Conservation (phyloP, 1,140 invertebrate genomes). For the Frieseomelitta varia region DNA sequence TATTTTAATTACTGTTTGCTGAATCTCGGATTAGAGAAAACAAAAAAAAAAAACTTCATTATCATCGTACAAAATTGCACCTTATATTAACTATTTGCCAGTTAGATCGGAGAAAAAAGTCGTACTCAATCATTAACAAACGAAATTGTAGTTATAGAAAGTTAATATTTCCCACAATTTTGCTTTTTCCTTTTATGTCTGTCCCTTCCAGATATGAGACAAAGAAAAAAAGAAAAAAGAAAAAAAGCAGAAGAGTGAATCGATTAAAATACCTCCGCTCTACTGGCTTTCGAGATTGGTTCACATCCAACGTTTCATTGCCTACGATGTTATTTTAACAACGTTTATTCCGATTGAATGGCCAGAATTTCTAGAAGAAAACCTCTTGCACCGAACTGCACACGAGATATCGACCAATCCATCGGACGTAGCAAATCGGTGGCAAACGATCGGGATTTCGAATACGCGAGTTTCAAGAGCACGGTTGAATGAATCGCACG, state of each 20-base stretch:
- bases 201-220: background rate
- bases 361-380: background rate
- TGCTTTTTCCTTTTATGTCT: background rate
- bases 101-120: background rate
- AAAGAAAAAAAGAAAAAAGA: background rate
- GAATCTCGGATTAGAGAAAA: background rate
- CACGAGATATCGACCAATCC: background rate
- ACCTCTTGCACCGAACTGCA: background rate
- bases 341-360: background rate
- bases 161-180: background rate
- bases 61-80: background rate
- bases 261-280: background rate
- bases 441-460: background rate
- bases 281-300: background rate
- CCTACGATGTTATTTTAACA: background rate
- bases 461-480: background rate
- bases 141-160: background rate
- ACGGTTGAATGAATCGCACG: conserved; percentile 1
- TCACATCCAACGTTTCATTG: background rate
- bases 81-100: background rate
- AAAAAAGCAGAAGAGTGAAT: background rate
- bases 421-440: background rate
- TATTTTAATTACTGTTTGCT: background rate
- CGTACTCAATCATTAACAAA: too few relatives aligned
- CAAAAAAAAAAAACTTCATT: background rate